Evolutionary conservation across 2,113 vertebrate genomes (phyloP).

Genomic region (Candoia aspera): DNA sequence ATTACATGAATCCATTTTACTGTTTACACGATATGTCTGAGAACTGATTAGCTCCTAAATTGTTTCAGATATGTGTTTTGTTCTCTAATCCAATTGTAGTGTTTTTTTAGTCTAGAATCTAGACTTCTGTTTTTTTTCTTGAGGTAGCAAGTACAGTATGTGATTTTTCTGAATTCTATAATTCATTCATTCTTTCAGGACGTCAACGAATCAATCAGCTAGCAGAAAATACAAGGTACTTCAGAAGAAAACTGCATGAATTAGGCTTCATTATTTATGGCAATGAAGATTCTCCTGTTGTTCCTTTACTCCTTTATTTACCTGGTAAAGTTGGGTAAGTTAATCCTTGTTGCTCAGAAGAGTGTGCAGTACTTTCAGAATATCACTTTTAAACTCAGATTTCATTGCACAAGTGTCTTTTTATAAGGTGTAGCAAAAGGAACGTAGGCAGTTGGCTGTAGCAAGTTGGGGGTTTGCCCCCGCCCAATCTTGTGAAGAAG

Average conservation of each 20-base stretch:
- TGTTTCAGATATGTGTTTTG: background rate
- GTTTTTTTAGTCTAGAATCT: too few relatives aligned
- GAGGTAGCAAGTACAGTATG: background rate
- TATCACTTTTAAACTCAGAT: background rate
- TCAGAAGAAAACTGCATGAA: slow-evolving; percentile 83
- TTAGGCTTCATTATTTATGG: slow-evolving; percentile 96
- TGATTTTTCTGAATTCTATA: slow-evolving; percentile 20
- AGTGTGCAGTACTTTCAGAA: background rate
- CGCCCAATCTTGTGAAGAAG: background rate
- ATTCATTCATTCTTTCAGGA: slow-evolving; percentile 74
- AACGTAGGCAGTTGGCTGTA: background rate
- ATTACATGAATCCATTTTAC: background rate
- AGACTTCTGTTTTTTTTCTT: slow-evolving; percentile 20
- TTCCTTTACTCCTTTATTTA: slow-evolving; percentile 91
- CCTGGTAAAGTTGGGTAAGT: slow-evolving; percentile 94
- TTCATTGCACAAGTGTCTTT: background rate
- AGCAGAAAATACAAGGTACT: slow-evolving; percentile 86
- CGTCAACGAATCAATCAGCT: slow-evolving; percentile 81
- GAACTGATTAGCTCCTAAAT: background rate
- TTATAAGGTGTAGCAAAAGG: background rate
- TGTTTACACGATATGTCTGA: background rate
- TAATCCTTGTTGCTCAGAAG: background rate
- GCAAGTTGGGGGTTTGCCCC: background rate
- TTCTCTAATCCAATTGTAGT: background rate
- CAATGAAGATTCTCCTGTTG: slow-evolving; percentile 85